phyloP scores from a whole-genome alignment of 2,888 invertebrate species.

The Dasysyrphus tricinctus region DNA sequence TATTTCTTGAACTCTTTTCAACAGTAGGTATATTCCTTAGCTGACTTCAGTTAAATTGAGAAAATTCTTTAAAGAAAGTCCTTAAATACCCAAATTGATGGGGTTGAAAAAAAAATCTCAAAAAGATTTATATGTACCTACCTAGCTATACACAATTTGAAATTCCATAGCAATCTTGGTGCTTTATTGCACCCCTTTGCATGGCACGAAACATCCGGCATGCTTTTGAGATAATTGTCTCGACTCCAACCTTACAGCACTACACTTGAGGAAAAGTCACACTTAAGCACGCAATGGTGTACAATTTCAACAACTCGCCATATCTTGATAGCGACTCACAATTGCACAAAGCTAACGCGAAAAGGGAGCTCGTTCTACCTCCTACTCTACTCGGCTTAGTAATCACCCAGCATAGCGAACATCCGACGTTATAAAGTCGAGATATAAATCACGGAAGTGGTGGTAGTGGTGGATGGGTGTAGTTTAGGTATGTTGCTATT shows the following conservation, averaged over 20 bases:
- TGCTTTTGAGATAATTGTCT: constrained; percentile 52
- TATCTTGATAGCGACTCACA: constrained; percentile 24
- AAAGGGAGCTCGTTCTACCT: constrained; percentile 2
- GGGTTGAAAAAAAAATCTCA: background rate
- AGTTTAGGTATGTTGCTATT: constrained; percentile 20
- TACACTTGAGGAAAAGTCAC: constrained; percentile 45
- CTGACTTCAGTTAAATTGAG: too few species aligned
- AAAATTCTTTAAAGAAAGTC: background rate
- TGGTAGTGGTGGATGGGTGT: background rate
- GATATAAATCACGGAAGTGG: constrained; percentile 40
- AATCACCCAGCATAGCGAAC: constrained; percentile 26
- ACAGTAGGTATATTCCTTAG: too few species aligned
- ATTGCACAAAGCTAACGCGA: constrained; percentile 45
- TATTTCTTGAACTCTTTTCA: too few species aligned
- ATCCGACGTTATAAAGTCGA: constrained; percentile 31
- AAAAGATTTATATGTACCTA: background rate
- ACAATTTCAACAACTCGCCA: constrained; percentile 29
- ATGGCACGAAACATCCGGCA: constrained; percentile 40
- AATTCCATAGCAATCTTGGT: constrained; percentile 19
- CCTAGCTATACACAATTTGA: background rate
- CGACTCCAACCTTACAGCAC: constrained; percentile 28
- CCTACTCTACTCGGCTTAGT: background rate
- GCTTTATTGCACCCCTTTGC: constrained; percentile 31
- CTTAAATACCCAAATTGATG: background rate
- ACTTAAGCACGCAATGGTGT: constrained; percentile 62